Conservation (phyloP, 2,888 invertebrate species). For the Lamellibrachia satsuma region DNA sequence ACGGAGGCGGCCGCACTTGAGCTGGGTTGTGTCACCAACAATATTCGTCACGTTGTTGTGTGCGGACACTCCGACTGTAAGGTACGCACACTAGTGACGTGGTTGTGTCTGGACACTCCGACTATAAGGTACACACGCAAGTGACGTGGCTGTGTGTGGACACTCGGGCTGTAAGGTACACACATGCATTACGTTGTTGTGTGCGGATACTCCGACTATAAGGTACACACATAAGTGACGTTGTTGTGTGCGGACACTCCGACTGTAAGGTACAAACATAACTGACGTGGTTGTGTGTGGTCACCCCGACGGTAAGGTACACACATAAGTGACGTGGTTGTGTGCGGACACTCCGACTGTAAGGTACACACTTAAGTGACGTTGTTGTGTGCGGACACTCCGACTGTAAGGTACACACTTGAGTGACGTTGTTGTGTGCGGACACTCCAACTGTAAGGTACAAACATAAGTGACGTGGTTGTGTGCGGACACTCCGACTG, state of each 20-base stretch:
- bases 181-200: constrained; percentile 86
- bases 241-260: constrained; percentile 93
- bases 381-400: too few species aligned
- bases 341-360: constrained; percentile 97
- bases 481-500: too few species aligned
- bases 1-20: constrained; percentile 96
- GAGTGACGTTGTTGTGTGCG: constrained; percentile 80
- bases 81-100: too few species aligned
- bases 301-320: constrained; percentile 92
- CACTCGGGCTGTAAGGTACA: too few species aligned
- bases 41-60: constrained; percentile 90
- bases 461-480: too few species aligned
- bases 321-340: constrained; percentile 71
- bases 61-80: constrained; percentile 90
- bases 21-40: constrained; percentile 89
- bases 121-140: constrained; percentile 80
- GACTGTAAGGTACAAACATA: too few species aligned
- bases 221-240: constrained; percentile 68
- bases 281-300: constrained; percentile 96
- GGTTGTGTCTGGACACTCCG: constrained; percentile 75
- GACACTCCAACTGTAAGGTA: constrained; percentile 92
- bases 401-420: constrained; percentile 71
- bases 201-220: constrained; percentile 97
- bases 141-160: background rate
- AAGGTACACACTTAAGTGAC: constrained; percentile 67